phyloP scores from a whole-genome alignment of 2,113 vertebrate genomes.

The Lepus americanus region DNA sequence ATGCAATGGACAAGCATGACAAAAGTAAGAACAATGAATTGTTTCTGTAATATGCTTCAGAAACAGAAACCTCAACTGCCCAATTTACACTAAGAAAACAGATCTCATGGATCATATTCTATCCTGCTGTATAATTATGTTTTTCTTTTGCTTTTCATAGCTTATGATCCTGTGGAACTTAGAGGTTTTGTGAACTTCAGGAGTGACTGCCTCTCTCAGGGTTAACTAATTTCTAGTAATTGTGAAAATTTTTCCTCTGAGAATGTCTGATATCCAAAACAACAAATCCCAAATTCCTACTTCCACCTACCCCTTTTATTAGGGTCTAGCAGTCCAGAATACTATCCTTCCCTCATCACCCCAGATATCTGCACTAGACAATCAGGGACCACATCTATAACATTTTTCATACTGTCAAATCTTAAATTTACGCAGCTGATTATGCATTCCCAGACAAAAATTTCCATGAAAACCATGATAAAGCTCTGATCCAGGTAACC shows the following conservation, averaged over 20 bases:
- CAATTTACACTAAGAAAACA: background rate
- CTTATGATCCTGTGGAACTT: background rate
- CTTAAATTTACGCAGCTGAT: background rate
- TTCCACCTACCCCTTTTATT: background rate
- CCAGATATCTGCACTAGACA: fast-evolving
- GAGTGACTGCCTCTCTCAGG: fast-evolving
- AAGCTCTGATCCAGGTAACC: background rate
- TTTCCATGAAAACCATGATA: background rate
- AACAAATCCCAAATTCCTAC: background rate
- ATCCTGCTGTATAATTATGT: background rate
- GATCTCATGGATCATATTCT: background rate
- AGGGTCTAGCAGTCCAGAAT: background rate
- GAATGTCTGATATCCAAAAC: background rate
- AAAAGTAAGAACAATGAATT: background rate
- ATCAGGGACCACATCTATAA: background rate
- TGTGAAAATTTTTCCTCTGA: background rate
- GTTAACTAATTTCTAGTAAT: background rate
- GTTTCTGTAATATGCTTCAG: background rate
- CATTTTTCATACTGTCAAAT: background rate
- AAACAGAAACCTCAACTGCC: background rate
- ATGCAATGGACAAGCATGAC: background rate
- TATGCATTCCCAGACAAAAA: too few species aligned
- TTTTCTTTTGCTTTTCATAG: background rate
- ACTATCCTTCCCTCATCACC: background rate
- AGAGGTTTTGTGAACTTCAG: too few species aligned